Evolutionary conservation across 2,797 vertebrate species (phyloP).

Genomic region (Sebastiscus albofasciatus): DNA sequence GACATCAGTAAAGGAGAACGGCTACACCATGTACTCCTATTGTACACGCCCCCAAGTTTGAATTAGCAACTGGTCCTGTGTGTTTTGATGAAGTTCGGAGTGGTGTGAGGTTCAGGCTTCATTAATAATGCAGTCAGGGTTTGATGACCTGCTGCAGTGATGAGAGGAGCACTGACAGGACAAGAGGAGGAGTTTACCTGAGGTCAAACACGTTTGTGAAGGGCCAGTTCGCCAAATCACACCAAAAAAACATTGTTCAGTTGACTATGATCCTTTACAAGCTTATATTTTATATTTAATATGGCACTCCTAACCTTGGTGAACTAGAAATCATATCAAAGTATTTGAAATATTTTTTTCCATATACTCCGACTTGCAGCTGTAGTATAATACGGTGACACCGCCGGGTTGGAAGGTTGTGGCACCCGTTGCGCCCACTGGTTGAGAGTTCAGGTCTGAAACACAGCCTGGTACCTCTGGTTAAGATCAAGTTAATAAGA

Average conservation of each 20-base stretch:
- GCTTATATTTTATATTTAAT: not conserved
- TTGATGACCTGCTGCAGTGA: conserved; percentile 43
- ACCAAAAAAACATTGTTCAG: not conserved
- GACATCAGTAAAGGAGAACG: not conserved
- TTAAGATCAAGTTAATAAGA: not conserved
- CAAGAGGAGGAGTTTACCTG: conserved; percentile 12
- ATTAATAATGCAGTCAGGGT: conserved; percentile 85
- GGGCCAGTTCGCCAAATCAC: not conserved
- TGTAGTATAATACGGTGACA: not conserved
- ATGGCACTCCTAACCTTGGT: too few species aligned
- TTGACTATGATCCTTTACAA: not conserved
- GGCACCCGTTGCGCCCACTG: not conserved
- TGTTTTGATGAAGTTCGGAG: conserved; percentile 14
- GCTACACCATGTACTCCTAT: not conserved
- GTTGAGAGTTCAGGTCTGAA: not conserved
- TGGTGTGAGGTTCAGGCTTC: conserved; percentile 67
- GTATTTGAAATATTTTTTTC: not conserved
- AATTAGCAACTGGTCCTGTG: not conserved
- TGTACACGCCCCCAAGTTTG: not conserved
- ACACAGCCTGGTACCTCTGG: not conserved
- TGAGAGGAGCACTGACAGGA: conserved; percentile 6
- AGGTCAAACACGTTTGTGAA: conserved; percentile 20
- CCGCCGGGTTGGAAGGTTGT: too few species aligned
- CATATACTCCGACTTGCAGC: not conserved
- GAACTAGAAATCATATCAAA: not conserved